Conservation (phyloP, 2,113 vertebrate genomes). For the Gnathonemus longibarbis region DNA sequence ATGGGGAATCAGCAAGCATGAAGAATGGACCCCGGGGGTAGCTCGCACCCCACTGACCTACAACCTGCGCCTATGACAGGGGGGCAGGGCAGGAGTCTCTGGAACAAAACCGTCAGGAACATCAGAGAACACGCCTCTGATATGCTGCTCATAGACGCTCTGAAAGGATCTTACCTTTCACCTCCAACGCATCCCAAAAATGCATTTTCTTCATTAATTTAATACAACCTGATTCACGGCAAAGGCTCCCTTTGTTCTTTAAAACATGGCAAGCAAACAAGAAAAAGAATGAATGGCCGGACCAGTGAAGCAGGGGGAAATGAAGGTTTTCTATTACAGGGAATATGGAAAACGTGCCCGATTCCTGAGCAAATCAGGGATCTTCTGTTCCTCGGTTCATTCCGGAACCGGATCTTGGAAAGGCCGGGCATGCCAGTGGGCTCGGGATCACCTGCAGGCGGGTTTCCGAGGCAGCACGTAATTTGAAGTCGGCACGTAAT, state of each 20-base stretch:
- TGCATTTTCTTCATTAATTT: neutral
- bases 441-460: neutral
- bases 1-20: neutral
- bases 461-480: neutral
- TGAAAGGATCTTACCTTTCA: neutral
- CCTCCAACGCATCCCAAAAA: neutral
- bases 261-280: neutral
- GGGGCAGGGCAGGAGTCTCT: neutral
- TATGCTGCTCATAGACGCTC: neutral
- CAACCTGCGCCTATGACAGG: neutral
- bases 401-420: constrained; percentile 48
- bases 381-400: constrained; percentile 58
- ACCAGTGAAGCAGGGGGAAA: neutral
- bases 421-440: constrained; percentile 35
- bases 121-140: neutral
- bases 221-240: neutral
- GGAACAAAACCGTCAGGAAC: neutral
- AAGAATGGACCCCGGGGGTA: neutral
- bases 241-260: neutral
- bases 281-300: neutral
- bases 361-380: constrained; percentile 61
- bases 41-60: neutral
- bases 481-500: constrained; percentile 41
- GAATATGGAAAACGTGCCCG: constrained; percentile 56
- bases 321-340: constrained; percentile 48